Evolutionary conservation across 2,888 invertebrate species (phyloP).

Genomic region (Athalia cordata): DNA sequence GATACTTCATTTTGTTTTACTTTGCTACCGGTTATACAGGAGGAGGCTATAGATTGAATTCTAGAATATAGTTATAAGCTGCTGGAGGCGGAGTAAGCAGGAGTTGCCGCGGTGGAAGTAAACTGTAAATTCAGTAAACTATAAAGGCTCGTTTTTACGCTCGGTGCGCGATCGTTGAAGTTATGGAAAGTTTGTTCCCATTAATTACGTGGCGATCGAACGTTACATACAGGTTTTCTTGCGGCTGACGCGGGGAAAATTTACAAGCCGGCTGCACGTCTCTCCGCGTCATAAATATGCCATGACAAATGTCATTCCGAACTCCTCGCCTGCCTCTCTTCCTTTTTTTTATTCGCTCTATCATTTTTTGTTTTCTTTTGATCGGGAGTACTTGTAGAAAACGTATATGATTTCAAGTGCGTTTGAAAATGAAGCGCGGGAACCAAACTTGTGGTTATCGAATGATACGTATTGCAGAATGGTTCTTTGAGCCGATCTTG

Average conservation of each 20-base stretch:
- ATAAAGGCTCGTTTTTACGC: slow-evolving; percentile 30
- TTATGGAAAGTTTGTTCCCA: slow-evolving; percentile 43
- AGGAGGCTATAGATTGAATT: not conserved
- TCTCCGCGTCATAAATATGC: slow-evolving; percentile 45
- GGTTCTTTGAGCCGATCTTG: too few species aligned
- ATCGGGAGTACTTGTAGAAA: slow-evolving; percentile 3
- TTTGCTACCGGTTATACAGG: not conserved
- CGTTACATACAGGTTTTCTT: slow-evolving; percentile 42
- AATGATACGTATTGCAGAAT: too few species aligned
- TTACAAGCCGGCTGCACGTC: slow-evolving; percentile 43
- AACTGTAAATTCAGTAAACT: slow-evolving; percentile 35
- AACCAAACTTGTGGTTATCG: too few species aligned
- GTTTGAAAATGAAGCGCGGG: too few species aligned
- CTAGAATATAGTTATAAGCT: not conserved
- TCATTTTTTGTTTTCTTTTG: not conserved
- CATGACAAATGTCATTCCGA: slow-evolving; percentile 46
- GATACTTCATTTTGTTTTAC: not conserved
- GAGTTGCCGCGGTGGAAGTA: too few species aligned
- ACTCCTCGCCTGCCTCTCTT: not conserved
- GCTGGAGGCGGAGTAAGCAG: not conserved
- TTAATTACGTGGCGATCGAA: slow-evolving; percentile 39
- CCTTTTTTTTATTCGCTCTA: slow-evolving; percentile 1
- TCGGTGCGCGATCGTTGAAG: slow-evolving; percentile 18
- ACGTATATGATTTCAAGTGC: not conserved
- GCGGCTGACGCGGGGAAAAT: slow-evolving; percentile 32